Evolutionary conservation across 2,888 invertebrate genomes (phyloP), one percentile per base, ranked within the genome.

Genomic region (Acrobasis consociella): DNA sequence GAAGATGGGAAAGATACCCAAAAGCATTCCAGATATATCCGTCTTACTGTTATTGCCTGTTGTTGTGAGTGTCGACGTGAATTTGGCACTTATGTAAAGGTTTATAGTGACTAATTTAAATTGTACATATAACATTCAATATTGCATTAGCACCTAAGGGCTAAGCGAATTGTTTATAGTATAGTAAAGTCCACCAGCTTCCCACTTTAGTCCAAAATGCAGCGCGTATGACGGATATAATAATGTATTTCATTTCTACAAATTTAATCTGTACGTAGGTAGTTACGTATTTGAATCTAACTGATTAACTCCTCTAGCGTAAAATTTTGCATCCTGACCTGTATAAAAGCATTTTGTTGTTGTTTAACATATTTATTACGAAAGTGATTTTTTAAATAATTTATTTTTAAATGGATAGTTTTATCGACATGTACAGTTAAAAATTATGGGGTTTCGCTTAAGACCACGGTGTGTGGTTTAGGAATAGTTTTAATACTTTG

Each of bases 291-390:
- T 56, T 10, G 17, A 39, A 56, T 22, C 51, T 51, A 51, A 49
- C 37, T 49, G 2, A n/a, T 31, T 56, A 60, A 67, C 70, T 69
- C 62, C 66, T 69, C 65, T 67, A 66, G 63, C 63, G 62, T 63
- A 46, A 53, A 55, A 62, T 62, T 65, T 67, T 39, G 51, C 53
- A 60, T 66, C 66, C 39, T 62, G 60, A 71, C 78, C 80, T 74
- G 74, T 83, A 80, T 82, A 81, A 82, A 80, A 82, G 81, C 80
- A 75, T 70, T 72, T 89, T 82, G 74, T 82, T 76, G 74, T 82
- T 76, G 72, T 77, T 75, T 89, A 89, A 83, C 78, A 81, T 91
- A 91, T 91, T 91, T 91, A 91, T 90, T 88, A 85, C 81, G 82
- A 82, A 78, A 80, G 79, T 76, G 78, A 85, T 86, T 83, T 84